Evolutionary conservation across 2,797 vertebrate genomes (phyloP).

Genomic region (Cryptoblepharus egeriae): DNA sequence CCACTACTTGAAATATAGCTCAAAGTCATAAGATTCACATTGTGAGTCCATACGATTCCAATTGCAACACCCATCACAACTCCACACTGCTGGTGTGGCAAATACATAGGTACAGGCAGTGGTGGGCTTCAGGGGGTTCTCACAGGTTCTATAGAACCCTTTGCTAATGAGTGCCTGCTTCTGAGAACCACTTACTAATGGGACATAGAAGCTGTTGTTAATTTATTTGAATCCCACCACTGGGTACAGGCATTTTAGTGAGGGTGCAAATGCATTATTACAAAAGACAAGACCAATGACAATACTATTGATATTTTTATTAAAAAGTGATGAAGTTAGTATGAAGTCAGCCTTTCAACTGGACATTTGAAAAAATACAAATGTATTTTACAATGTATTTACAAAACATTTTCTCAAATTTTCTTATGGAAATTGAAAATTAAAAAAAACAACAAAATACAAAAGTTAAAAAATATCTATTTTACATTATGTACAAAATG

Average conservation of each 20-base stretch:
- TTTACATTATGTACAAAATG: conserved; percentile 90
- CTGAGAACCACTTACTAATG: no score
- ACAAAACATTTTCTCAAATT: conserved; percentile 55
- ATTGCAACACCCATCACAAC: no score
- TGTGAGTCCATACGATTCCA: background rate
- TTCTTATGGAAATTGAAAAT: conserved; percentile 51
- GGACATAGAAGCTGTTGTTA: no score
- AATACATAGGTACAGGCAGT: background rate
- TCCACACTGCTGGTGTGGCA: background rate
- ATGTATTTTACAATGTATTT: conserved; percentile 51
- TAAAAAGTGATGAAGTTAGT: conserved; percentile 59
- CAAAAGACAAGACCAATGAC: conserved; percentile 50
- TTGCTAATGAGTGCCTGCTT: no score
- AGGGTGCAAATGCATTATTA: no score
- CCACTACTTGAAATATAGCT: no score
- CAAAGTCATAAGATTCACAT: background rate
- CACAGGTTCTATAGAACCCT: no score
- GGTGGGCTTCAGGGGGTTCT: no score
- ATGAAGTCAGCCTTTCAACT: conserved; percentile 66
- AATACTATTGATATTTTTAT: conserved; percentile 69
- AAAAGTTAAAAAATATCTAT: conserved; percentile 80
- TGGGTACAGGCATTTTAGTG: no score
- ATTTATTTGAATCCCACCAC: no score
- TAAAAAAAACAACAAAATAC: conserved; percentile 75
- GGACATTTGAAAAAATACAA: conserved; percentile 70